phyloP scores from a whole-genome alignment of 2,888 invertebrate genomes.

The Platypus cylindrus region DNA sequence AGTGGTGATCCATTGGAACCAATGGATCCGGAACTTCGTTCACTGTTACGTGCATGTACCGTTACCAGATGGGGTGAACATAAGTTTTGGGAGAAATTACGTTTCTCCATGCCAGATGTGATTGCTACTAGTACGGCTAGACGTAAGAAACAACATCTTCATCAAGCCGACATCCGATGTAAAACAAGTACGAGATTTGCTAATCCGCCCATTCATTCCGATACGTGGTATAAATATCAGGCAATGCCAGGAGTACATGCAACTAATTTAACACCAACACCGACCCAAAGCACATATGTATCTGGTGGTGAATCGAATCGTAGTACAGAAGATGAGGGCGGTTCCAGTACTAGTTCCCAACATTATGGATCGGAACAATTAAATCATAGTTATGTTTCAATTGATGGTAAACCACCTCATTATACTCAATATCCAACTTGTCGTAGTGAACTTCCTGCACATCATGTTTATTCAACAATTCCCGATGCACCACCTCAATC shows the following conservation, averaged over 20 bases:
- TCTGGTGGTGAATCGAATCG: constrained; percentile 43
- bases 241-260: constrained; percentile 43
- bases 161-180: constrained; percentile 42
- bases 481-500: constrained; percentile 33
- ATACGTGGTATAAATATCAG: constrained; percentile 58
- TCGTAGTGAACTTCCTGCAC: constrained; percentile 25
- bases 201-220: constrained; percentile 58
- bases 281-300: constrained; percentile 47
- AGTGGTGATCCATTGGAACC: constrained; percentile 59
- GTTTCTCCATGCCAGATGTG: constrained; percentile 65
- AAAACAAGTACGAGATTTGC: constrained; percentile 52
- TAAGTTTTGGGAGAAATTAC: constrained; percentile 75
- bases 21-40: constrained; percentile 64
- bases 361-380: constrained; percentile 52
- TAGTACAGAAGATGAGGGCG: constrained; percentile 42
- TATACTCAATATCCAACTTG: constrained; percentile 31
- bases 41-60: constrained; percentile 56
- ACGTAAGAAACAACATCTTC: constrained; percentile 33
- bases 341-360: constrained; percentile 41
- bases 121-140: constrained; percentile 42
- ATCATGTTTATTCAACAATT: constrained; percentile 36
- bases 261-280: constrained; percentile 43
- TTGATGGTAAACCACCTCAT: constrained; percentile 38
- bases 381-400: constrained; percentile 57
- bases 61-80: constrained; percentile 64